These are phyloP conservation scores for Cryptosula pallasiana DNA, from an alignment of 2,888 invertebrate genomes.

Conservation along the genomic window DNA sequence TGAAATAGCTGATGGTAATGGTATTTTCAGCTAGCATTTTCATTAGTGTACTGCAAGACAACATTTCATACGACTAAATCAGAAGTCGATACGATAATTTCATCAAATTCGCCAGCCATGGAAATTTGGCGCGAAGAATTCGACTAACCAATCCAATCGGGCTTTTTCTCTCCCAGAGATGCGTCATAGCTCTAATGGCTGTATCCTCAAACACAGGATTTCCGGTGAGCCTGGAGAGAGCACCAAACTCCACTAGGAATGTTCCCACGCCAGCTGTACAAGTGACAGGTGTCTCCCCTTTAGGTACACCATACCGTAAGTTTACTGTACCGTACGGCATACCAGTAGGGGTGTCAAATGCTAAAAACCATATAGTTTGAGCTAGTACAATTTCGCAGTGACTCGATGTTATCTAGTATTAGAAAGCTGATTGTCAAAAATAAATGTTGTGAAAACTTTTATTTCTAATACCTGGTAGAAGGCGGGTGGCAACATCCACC, in stretches of 20 bases:
- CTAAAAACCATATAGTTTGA: conserved; percentile 39
- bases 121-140: too few species aligned
- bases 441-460: too few species aligned
- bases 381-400: too few species aligned
- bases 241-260: conserved; percentile 91
- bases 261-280: conserved; percentile 98
- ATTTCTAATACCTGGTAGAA: conserved; percentile 74
- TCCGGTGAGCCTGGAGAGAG: conserved; percentile 85
- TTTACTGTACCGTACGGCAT: conserved; percentile 99
- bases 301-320: conserved; percentile 81
- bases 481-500: conserved; percentile 84
- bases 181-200: conserved; percentile 83
- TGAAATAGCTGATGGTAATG: too few species aligned
- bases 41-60: too few species aligned
- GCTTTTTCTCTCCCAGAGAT: conserved; percentile 80
- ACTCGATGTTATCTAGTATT: too few species aligned
- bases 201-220: conserved; percentile 77
- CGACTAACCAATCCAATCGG: conserved; percentile 62
- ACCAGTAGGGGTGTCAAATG: conserved; percentile 61
- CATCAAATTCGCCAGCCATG: too few species aligned
- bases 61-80: too few species aligned
- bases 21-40: too few species aligned
- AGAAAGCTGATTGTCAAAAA: too few species aligned
- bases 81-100: too few species aligned
- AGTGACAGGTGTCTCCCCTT: conserved; percentile 89